Base-by-base conservation (phyloP, 2,113 vertebrate genomes). In the Mastomys natalensis region DNA sequence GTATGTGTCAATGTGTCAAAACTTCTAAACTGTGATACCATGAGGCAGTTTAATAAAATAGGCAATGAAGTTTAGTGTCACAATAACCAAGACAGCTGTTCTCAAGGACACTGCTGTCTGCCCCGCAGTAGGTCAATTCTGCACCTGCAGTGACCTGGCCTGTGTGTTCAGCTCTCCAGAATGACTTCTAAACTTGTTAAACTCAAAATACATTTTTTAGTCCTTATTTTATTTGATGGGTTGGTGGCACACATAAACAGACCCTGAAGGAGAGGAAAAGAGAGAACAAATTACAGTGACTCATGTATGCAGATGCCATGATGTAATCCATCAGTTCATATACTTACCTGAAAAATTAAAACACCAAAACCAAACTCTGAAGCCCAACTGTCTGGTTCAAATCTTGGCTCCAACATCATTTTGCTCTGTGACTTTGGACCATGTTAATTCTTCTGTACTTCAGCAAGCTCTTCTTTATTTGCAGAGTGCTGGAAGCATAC, bases 381-480 rank as follows among this genome's bases (percentile, higher is more conserved):
- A 92, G 40, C 3, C 81, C 73, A 68, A 88, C 17, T 58, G 31
- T 17, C 73, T 16, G 26, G 31, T 84, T 87, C 66, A 85, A 86
- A 87, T 94, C 73, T 86, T 76, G 77, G 87, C n/a, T 81, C 45
- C 3, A 58, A 76, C 7, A 55, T 40, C 86, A 82, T 73, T 24
- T 31, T 94, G 82, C 15, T 91, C n/a, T 55, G 45, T 43, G 51
- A 74, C 77, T 86, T 62, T 10, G 13, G 58, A 40, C 51, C 73
- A 94, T 6, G 82, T 26, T 68, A 60, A 78, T 72, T 95, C 74
- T 55, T 64, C 12, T 60, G 58, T 66, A n/a, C 11, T 11, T 92
- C 64, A 72, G 96, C n/a, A n/a, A n/a, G n/a, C n/a, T n/a, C n/a
- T n/a, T 45, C 73, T 90, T 86, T 68, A 53, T 43, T 89, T 55